Evolutionary conservation across 2,797 vertebrate genomes (phyloP), one percentile per base, ranked within the genome.

Genomic region (Tokudaia muenninki): DNA sequence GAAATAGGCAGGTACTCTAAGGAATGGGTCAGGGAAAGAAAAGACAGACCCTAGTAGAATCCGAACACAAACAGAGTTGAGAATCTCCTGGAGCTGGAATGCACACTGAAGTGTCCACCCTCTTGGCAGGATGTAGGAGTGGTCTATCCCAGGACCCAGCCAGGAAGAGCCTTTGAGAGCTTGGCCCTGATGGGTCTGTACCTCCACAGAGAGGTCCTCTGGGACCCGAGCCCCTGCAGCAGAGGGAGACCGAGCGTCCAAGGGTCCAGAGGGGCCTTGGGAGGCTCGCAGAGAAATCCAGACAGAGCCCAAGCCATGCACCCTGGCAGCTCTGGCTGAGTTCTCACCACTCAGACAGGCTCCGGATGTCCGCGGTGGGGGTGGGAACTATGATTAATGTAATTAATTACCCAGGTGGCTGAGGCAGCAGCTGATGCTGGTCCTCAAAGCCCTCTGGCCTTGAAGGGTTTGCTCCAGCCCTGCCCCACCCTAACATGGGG

Each of bases 331-430:
- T 2, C 29, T 1, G 34, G 29, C 0, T 52, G 37, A 0, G 29
- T 44, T 57, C 72, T 75, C 44, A 29, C 11, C 6, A 61, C 83
- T 57, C 5, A 83, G 6, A 41, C 87, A 0, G n/a, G 52, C 88
- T 95, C 93, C 3, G 19, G 95, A 92, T 92, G 90, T 97, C 94
- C 8, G 8, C 94, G 61, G 96, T 31, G 83, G 94, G 95, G 95
- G 91, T 72, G 79, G 92, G 52, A 77, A 47, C 90, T n/a, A 37
- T 95, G 91, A 94, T 97, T 90, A 96, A 95, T 77, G 94, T 88
- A 96, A 97, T 97, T 98, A 95, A 97, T 97, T 96, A 97, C 82
- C 29, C 37, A 94, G 92, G 95, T 86, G 72, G 95, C 95, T 94
- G 92, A 94, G 83, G 87, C 89, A 90, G 95, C 95, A 95, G 90